Evolutionary conservation across 2,113 vertebrate genomes (phyloP), one percentile per base, ranked within the genome.

Genomic region (Sebastes schlegelii): DNA sequence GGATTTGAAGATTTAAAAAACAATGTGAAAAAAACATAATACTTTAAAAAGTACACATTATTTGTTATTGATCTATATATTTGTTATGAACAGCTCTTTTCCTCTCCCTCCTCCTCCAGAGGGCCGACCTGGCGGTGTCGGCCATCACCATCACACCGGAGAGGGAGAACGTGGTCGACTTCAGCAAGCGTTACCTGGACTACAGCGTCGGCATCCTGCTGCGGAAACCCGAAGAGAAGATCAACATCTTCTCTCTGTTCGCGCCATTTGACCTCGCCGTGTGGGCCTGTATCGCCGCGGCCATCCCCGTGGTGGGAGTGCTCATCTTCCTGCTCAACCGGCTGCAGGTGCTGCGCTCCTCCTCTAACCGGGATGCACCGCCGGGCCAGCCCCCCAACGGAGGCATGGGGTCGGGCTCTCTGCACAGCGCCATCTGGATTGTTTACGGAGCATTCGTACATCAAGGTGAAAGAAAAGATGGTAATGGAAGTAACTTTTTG

Each of bases 141-240:
- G 98, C 98, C 74, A 98, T 99, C 89, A 99, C 98, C 62, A 99
- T 99, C 84, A 99, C 98, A 0, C 98, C 98, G 0, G 98, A 99
- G 86, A 86, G 98, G 8, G 98, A 99, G 93, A 99, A 97, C 0
- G 97, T 98, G 0, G 98, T 99, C 62, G 98, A 99, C 92, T 99
- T 99, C 95, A 99, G 97, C 94, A 99, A 99, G 86, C 97, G 98
- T 8, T 99, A 99, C 93, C 96, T 99, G 93, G 98, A 99, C 93
- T 99, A 99, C 88, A 99, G 98, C 0, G 98, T 99, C 11, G 98
- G 98, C 4, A 99, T 99, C 91, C 91, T 99, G 10, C 95, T 99
- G 88, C 95, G 93, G 21, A 99, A 97, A 65, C 97, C 98, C 0
- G 97, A 98, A 73, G 98, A 99, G 83, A 98, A 98, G 93, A 97